Percentiles rank a stretch among this genome's conserved stretches.
Evolutionary conservation across 2,888 invertebrate species (phyloP).

Genomic region (Masnerella sp.): DNA sequence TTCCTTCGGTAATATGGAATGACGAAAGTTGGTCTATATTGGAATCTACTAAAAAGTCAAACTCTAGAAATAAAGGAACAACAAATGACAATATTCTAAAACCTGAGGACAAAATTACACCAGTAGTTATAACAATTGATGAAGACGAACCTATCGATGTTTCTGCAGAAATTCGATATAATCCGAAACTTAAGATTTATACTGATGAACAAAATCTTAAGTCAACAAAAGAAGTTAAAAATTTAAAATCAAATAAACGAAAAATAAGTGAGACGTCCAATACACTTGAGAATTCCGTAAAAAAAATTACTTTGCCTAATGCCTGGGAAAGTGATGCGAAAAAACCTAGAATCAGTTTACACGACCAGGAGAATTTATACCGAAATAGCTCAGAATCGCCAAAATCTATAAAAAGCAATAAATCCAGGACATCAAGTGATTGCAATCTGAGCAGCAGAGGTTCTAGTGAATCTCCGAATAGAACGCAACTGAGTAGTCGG

Average conservation of each 20-base stretch:
- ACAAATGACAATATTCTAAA: no score
- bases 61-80: no score
- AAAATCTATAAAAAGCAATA: constrained; percentile 6
- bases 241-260: constrained; percentile 8
- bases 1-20: no score
- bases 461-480: constrained; percentile 17
- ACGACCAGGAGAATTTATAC: constrained; percentile 38
- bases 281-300: constrained; percentile 14
- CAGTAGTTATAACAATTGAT: constrained; percentile 11
- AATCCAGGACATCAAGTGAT: constrained; percentile 22
- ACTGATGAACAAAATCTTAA: not conserved
- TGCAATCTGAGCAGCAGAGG: constrained; percentile 13
- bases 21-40: no score
- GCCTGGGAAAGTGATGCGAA: constrained; percentile 35
- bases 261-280: constrained; percentile 19
- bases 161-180: no score
- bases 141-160: constrained; percentile 1
- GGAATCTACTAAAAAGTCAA: no score
- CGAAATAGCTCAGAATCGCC: constrained; percentile 3
- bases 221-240: not conserved
- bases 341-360: constrained; percentile 25
- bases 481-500: no score
- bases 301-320: constrained; percentile 33
- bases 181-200: constrained; percentile 3
- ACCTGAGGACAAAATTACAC: not conserved